Conservation (phyloP, 2,113 vertebrate genomes). For the Bubo blakistoni region DNA sequence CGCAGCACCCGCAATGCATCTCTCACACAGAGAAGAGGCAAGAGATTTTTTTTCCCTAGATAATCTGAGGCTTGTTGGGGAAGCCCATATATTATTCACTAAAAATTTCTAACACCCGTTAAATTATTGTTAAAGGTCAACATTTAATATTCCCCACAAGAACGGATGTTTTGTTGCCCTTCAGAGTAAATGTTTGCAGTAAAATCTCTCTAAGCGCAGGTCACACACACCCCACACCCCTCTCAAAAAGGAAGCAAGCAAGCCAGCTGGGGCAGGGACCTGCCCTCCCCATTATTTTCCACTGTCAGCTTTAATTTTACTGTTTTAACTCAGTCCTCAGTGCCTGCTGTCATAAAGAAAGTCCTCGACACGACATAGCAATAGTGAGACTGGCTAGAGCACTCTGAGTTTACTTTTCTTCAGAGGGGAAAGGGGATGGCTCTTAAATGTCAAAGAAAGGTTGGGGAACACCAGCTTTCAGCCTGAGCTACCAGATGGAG, state of each 20-base stretch:
- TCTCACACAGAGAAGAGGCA: not conserved
- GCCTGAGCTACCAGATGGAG: not conserved
- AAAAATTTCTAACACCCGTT: not conserved
- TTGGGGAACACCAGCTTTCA: not conserved
- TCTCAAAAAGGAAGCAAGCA: not conserved
- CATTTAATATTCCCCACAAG: not conserved
- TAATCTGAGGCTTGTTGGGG: not conserved
- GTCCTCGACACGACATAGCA: rapidly evolving
- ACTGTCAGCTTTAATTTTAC: not conserved
- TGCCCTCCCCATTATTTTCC: not conserved
- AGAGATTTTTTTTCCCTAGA: not conserved
- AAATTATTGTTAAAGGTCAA: conserved; percentile 44
- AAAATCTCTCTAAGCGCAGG: not conserved
- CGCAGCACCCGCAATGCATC: rapidly evolving
- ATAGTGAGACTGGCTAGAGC: not conserved
- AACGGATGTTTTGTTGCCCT: not conserved
- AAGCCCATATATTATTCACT: conserved; percentile 24
- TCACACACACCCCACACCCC: no score
- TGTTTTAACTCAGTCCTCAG: not conserved
- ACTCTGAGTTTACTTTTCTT: not conserved
- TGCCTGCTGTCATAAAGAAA: rapidly evolving
- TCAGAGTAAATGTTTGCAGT: not conserved
- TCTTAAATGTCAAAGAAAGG: not conserved
- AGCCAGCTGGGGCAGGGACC: not conserved
- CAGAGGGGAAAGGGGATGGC: not conserved